Conservation (phyloP, 2,113 vertebrate genomes). For the Takifugu flavidus region DNA sequence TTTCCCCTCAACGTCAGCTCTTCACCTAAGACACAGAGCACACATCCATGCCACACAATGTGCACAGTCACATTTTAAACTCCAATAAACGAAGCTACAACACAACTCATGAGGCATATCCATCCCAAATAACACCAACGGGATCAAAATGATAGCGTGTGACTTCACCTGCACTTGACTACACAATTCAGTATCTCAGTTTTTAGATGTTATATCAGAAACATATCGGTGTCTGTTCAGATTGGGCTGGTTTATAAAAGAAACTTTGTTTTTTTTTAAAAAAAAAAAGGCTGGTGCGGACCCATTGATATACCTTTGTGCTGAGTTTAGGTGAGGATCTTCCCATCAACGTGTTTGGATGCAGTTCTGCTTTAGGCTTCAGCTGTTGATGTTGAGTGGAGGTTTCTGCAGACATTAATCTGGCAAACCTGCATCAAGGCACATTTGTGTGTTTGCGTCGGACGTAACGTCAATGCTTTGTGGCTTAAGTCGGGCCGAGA, state of each 20-base stretch:
- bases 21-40: constrained; percentile 60
- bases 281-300: background rate
- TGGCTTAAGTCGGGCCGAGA: constrained; percentile 32
- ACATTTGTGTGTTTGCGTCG: constrained; percentile 57
- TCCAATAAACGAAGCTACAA: constrained; percentile 70
- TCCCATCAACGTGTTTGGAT: too few relatives aligned
- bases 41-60: constrained; percentile 70
- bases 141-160: constrained; percentile 28
- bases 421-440: constrained; percentile 64
- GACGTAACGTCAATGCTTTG: constrained; percentile 2
- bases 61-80: constrained; percentile 65
- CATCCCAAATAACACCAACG: constrained; percentile 23
- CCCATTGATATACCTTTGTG: background rate
- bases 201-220: constrained; percentile 1
- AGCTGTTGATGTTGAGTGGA: constrained; percentile 16
- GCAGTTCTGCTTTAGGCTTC: background rate
- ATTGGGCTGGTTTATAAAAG: too few relatives aligned
- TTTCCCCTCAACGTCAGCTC: constrained; percentile 42
- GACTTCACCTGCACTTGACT: constrained; percentile 46
- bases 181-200: constrained; percentile 29
- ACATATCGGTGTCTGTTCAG: too few relatives aligned
- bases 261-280: too few relatives aligned
- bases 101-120: constrained; percentile 61
- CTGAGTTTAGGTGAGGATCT: background rate
- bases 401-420: constrained; percentile 32